Base-by-base conservation (phyloP, 2,113 vertebrate genomes). In the Phalacrocorax pelagicus region DNA sequence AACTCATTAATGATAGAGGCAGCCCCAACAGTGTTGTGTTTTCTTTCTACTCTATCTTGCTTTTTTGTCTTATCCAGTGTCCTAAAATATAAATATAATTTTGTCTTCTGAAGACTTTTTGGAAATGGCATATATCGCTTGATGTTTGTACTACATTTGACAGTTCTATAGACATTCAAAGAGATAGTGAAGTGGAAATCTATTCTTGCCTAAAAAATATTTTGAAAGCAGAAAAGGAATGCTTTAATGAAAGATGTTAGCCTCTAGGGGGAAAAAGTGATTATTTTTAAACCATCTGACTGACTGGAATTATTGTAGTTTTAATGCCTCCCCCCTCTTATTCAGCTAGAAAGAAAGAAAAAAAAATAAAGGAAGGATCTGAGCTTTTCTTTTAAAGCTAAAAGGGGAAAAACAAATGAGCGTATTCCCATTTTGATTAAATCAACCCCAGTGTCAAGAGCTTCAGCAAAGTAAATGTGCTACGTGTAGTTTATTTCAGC, bases 271-370 rank as follows among this genome's bases (percentile, higher is more conserved):
- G 5, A 26, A 26, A 79, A 34, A 81, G 15, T 40, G 5, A 32
- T 19, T 40, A 4, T 24, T 78, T 52, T 67, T n/a, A 78, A 91
- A 47, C 14, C 8, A n/a, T 67, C 42, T 66, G 22, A 52, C 32
- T 55, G 22, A 17, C 38, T 73, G 70, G 13, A 73, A 44, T 67
- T 59, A 59, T 40, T 70, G 27, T 21, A 11, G 7, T 80, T 74
- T 30, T 82, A 51, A 40, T 8, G 9, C 11, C 10, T 67, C 51
- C 10, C 5, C 1, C 1, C 13, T 84, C 54, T 15, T 42, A 55
- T 62, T 86, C 19, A 49, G 4, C 3, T 47, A 14, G 21, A 9
- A 15, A 15, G 44, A 0, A 2, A 3, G 30, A 22, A 17, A 3
- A 34, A 22, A 20, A 22, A 55, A 34, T 6, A 6, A 12, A 21